These are phyloP conservation scores for Protobothrops flavoviridis DNA, from an alignment of 2,113 vertebrate species.

Conservation along the genomic window DNA sequence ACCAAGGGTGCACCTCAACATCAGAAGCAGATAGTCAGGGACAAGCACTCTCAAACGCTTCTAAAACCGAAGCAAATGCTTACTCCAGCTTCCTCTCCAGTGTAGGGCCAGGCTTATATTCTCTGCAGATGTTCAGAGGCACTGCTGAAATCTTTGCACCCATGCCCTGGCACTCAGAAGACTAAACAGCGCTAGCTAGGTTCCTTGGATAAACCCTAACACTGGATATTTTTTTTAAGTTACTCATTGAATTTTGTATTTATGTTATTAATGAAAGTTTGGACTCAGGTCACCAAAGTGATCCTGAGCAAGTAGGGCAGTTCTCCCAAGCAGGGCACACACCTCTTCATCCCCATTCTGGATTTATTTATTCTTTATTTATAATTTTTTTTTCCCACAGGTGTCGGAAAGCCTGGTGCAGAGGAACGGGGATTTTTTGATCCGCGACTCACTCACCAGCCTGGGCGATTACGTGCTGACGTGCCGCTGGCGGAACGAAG, in stretches of 20 bases:
- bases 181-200: background rate
- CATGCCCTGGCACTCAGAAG: background rate
- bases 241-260: background rate
- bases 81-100: background rate
- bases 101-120: background rate
- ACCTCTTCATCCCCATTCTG: background rate
- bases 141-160: background rate
- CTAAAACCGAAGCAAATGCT: background rate
- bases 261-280: background rate
- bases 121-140: background rate
- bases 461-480: slow-evolving; percentile 91
- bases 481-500: slow-evolving; percentile 90
- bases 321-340: background rate
- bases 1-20: background rate
- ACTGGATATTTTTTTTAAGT: background rate
- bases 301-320: background rate
- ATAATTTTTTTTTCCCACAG: slow-evolving; percentile 66
- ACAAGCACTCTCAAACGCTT: background rate
- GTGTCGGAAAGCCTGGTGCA: slow-evolving; percentile 90
- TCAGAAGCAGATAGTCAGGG: background rate
- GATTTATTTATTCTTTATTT: background rate
- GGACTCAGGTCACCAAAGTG: background rate
- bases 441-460: slow-evolving; percentile 89
- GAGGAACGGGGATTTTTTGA: slow-evolving; percentile 91
- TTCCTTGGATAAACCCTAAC: background rate